phyloP scores from a whole-genome alignment of 2,113 vertebrate genomes.

The Microcebus murinus region DNA sequence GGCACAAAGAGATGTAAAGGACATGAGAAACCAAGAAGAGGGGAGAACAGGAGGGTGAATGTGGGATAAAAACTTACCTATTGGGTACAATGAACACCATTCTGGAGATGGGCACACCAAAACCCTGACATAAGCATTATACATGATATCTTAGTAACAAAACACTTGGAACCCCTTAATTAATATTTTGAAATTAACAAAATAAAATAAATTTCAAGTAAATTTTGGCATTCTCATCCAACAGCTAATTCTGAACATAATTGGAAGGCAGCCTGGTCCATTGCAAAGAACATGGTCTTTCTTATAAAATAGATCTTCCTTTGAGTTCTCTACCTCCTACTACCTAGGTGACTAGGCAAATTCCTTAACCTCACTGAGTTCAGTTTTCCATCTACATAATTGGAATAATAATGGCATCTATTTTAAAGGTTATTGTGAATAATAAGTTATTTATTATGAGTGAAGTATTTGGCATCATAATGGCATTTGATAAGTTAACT shows the following conservation, averaged over 20 bases:
- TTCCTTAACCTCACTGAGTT: neutral
- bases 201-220: conserved; percentile 16
- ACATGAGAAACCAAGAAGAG: no score
- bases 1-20: no score
- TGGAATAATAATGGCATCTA: neutral
- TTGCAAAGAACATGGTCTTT: conserved; percentile 36
- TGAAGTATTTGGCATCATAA: neutral
- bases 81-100: no score
- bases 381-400: neutral
- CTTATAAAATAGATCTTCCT: conserved; percentile 40
- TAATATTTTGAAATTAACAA: no score
- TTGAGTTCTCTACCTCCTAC: neutral
- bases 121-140: no score
- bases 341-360: neutral
- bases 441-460: neutral
- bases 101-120: no score
- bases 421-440: neutral
- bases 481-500: neutral
- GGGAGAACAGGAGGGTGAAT: no score
- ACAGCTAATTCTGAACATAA: neutral
- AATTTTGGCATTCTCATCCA: neutral
- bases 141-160: no score
- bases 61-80: no score
- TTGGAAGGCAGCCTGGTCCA: neutral
- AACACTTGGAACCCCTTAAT: no score